Evolutionary conservation across 2,888 invertebrate species (phyloP).

Genomic region (Embidobia sp.): DNA sequence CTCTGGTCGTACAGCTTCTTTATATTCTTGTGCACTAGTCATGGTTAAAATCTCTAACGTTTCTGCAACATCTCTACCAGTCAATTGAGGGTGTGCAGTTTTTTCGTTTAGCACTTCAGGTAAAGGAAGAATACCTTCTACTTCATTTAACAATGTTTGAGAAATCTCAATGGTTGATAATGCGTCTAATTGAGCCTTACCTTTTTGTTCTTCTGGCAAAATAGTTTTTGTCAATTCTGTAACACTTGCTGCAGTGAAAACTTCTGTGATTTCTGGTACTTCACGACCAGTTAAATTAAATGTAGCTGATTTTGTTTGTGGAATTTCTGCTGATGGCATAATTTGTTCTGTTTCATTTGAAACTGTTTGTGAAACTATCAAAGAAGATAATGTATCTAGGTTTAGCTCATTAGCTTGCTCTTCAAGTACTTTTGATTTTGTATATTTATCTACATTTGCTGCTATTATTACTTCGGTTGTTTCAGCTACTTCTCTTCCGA

Average conservation of each 20-base stretch:
- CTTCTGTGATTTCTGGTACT: constrained; percentile 79
- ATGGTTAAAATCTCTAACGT: constrained; percentile 73
- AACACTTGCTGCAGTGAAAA: constrained; percentile 71
- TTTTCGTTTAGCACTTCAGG: constrained; percentile 48
- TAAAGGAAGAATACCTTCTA: constrained; percentile 65
- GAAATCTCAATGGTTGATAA: constrained; percentile 70
- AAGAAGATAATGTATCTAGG: constrained; percentile 68
- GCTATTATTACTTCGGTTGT: constrained; percentile 67
- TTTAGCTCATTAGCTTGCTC: constrained; percentile 67
- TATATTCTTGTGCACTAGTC: constrained; percentile 67
- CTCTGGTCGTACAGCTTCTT: constrained; percentile 56
- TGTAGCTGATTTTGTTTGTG: constrained; percentile 43
- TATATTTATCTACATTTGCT: not conserved
- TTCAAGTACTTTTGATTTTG: constrained; percentile 59
- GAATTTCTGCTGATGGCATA: constrained; percentile 22
- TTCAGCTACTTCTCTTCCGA: constrained; percentile 73
- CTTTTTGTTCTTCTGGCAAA: constrained; percentile 71
- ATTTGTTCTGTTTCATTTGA: constrained; percentile 40
- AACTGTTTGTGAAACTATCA: constrained; percentile 66
- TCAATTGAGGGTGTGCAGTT: constrained; percentile 69
- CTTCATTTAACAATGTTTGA: constrained; percentile 69
- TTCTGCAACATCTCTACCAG: constrained; percentile 77
- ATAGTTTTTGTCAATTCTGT: constrained; percentile 66
- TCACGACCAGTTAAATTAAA: constrained; percentile 72
- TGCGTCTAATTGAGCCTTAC: constrained; percentile 71